Evolutionary conservation across 2,888 invertebrate genomes (phyloP).

Genomic region (Lymantria dispar): DNA sequence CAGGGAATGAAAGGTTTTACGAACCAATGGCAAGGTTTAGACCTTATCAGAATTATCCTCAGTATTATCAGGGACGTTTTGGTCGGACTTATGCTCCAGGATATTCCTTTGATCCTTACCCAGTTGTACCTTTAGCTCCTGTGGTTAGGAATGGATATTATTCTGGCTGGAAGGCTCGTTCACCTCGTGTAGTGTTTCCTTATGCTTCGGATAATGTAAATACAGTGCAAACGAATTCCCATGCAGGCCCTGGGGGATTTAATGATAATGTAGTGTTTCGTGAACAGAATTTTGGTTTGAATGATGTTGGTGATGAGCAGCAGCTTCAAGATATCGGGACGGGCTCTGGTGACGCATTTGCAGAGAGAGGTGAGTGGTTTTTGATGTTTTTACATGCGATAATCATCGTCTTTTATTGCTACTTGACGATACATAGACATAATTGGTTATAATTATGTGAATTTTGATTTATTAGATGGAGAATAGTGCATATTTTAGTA

Average conservation of each 20-base stretch:
- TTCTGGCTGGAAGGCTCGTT: constrained; percentile 72
- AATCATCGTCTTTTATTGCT: too few relatives aligned
- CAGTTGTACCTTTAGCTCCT: constrained; percentile 45
- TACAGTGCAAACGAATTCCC: constrained; percentile 71
- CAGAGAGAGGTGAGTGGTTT: constrained; percentile 84
- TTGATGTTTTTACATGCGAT: background rate
- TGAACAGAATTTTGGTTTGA: constrained; percentile 83
- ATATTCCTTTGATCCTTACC: constrained; percentile 60
- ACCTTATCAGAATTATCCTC: constrained; percentile 47
- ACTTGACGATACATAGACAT: too few relatives aligned
- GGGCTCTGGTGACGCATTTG: constrained; percentile 75
- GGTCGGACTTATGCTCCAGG: constrained; percentile 64
- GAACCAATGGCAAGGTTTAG: constrained; percentile 57
- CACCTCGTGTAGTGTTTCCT: constrained; percentile 75
- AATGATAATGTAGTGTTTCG: constrained; percentile 78
- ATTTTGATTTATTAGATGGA: too few relatives aligned
- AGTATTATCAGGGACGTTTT: constrained; percentile 63
- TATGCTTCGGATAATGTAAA: constrained; percentile 65
- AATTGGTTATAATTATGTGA: too few relatives aligned
- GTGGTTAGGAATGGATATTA: constrained; percentile 60
- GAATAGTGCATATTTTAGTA: too few relatives aligned
- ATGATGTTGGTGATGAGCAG: constrained; percentile 83
- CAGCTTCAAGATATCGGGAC: constrained; percentile 84
- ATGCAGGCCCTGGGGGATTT: constrained; percentile 54
- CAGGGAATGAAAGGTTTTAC: constrained; percentile 68